Conservation (phyloP, 1,140 invertebrate genomes). For the Ostrea denselamellosa region DNA sequence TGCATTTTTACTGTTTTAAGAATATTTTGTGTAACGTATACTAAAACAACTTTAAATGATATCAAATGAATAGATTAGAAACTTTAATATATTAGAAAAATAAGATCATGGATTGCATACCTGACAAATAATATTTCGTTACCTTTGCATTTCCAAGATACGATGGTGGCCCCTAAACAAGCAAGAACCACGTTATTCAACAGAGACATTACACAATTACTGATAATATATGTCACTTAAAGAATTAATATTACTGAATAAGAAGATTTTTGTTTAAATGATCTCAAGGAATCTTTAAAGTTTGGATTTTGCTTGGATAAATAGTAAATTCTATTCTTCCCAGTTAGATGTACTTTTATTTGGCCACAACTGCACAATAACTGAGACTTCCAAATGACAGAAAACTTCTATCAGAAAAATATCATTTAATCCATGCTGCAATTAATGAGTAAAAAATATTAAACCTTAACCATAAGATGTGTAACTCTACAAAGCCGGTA, state of each 20-base stretch:
- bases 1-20: conserved; percentile 88
- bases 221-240: no score
- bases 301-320: background rate
- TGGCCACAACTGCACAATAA: no score
- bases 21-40: conserved; percentile 40
- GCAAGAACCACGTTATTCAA: no score
- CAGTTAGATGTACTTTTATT: background rate
- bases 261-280: no score
- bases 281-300: no score
- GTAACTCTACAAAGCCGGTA: background rate
- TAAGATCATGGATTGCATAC: conserved; percentile 79
- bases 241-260: no score
- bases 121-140: conserved; percentile 96
- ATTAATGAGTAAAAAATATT: background rate
- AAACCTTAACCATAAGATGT: background rate
- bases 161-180: conserved; percentile 90
- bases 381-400: no score
- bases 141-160: conserved; percentile 96
- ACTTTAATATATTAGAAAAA: background rate
- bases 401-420: background rate
- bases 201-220: no score
- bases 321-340: background rate
- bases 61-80: background rate
- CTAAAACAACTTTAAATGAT: no score
- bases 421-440: background rate